Base-by-base conservation (phyloP, 1,140 invertebrate genomes). In the Lasaia peninsularis region DNA sequence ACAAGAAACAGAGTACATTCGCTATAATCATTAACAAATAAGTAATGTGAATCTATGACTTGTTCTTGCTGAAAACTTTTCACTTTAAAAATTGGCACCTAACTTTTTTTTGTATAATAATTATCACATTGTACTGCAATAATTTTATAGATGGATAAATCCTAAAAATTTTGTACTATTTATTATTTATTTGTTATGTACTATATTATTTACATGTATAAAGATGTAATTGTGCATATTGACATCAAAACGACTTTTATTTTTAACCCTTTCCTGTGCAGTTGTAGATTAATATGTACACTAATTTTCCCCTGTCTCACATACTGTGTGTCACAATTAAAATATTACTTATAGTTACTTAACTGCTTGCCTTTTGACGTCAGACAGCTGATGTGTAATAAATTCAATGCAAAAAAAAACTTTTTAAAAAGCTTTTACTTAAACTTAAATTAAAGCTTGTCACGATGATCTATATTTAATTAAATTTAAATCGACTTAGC, bases 171-270 rank as follows among this genome's bases (percentile, higher is more conserved):
- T 81, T 76, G 79, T 82, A 84, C 79, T 87, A 87, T 86, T 87
- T 87, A 87, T 87, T 87, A 87, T 87, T 87, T 87, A 87, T 87
- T 87, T 86, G 84, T 85, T 87, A 76, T 87, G 82, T 87, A 84
- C 79, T 80, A 86, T 87, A 86, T 84, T 84, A 84, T 87, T 87
- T 87, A 86, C 84, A 87, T 87, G 84, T 87, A 87, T 87, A 87
- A 87, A 87, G 81, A 73, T 86, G 78, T 87, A 85, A 87, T 75
- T 87, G 80, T 86, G 84, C 84, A 84, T 87, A 87, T 87, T 84
- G 78, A 87, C 84, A 83, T 80, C 84, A 85, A 84, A 86, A 83
- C 83, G 79, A 82, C 73, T 84, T 86, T 87, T 84, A 82, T 86
- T 87, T 84, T 71, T 76, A 70, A 80, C 75, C 80, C 74, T 78